Evolutionary conservation across 1,140 invertebrate genomes (phyloP).

Genomic region (Leptopilina clavipes): DNA sequence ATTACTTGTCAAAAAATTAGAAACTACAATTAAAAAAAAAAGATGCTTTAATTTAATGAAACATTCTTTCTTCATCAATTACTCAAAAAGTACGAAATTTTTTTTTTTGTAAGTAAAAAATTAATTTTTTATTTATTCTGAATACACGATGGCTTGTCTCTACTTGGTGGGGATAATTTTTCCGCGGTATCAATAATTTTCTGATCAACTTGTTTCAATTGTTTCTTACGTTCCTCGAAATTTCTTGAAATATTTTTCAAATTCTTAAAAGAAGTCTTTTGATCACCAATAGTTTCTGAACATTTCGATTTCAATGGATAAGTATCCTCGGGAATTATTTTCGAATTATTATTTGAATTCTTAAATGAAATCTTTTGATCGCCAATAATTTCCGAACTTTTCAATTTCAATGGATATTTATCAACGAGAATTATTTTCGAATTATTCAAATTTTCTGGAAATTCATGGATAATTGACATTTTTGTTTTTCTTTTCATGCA

Average conservation of each 20-base stretch:
- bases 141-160: conserved; percentile 30
- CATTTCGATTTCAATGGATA: conserved; percentile 10
- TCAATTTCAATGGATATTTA: conserved; percentile 15
- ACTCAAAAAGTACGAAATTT: neutral
- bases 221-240: conserved; percentile 36
- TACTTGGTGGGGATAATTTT: conserved; percentile 45
- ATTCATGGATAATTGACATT: conserved; percentile 35
- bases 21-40: neutral
- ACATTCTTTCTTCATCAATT: neutral
- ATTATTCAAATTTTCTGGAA: conserved; percentile 32
- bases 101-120: neutral
- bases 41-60: neutral
- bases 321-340: conserved; percentile 27
- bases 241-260: conserved; percentile 27
- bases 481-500: conserved; percentile 38
- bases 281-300: neutral
- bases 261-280: neutral
- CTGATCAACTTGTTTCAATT: conserved; percentile 47
- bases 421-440: conserved; percentile 27
- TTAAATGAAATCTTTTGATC: conserved; percentile 1
- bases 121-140: neutral
- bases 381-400: neutral
- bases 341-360: too few species aligned
- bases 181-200: conserved; percentile 47
- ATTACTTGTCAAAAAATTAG: neutral